Evolutionary conservation across 2,113 vertebrate genomes (phyloP).

Genomic region (Pogonocichla stellata): DNA sequence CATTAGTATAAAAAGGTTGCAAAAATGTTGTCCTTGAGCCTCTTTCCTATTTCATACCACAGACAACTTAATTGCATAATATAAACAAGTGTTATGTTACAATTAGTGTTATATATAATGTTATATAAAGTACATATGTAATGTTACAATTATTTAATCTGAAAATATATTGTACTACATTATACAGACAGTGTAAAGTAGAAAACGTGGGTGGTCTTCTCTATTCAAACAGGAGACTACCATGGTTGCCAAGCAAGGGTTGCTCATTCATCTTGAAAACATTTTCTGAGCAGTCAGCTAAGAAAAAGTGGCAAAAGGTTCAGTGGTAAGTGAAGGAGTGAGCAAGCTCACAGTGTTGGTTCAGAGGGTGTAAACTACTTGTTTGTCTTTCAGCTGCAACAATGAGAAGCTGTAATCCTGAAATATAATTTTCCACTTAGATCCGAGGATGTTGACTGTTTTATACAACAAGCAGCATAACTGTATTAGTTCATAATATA

Average conservation of each 20-base stretch:
- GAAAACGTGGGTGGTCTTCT: accelerated
- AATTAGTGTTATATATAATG: neutral
- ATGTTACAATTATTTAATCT: neutral
- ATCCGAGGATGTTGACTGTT: neutral
- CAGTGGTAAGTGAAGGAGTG: neutral
- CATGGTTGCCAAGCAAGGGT: neutral
- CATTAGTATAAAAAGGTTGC: neutral
- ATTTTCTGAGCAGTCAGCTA: neutral
- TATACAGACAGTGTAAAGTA: neutral
- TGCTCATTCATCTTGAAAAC: neutral
- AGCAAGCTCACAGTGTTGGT: neutral
- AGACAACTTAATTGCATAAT: neutral
- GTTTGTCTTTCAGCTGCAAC: neutral
- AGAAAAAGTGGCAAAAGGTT: neutral
- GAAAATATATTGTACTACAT: neutral
- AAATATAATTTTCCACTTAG: neutral
- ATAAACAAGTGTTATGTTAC: neutral
- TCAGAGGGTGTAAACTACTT: neutral
- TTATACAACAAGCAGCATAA: neutral
- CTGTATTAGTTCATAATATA: neutral
- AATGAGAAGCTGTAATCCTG: neutral
- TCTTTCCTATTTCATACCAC: neutral
- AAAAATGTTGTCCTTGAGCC: neutral
- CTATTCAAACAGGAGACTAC: neutral
- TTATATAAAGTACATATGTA: neutral